Evolutionary conservation across 2,113 vertebrate genomes (phyloP).

Genomic region (western clawed frog (Xenopus tropicalis)): UCB_Xtro_10.0 CM004450.2:43306001-43306500

Average conservation of each 20-base stretch:
- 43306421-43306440: constrained; percentile 19
- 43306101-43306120: not conserved
- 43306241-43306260: constrained; percentile 35
- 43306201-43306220: constrained; percentile 26
- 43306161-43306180: not conserved
- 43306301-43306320: constrained; percentile 40
- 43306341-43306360: constrained; percentile 37
- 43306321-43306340: constrained; percentile 37
- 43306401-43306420: constrained; percentile 34
- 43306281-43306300: constrained; percentile 34
- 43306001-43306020: too few species aligned
- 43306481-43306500: not conserved
- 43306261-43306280: constrained; percentile 31
- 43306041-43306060: too few species aligned
- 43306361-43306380: constrained; percentile 28
- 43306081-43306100: not conserved
- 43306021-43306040: too few species aligned
- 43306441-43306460: not conserved
- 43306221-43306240: constrained; percentile 17
- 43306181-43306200: not conserved
- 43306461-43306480: not conserved
- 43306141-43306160: too few species aligned
- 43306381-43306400: constrained; percentile 15
- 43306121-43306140: too few species aligned
- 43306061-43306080: not conserved